Evolutionary conservation across 1,140 invertebrate genomes (phyloP).

Genomic region (Halesus radiatus): DNA sequence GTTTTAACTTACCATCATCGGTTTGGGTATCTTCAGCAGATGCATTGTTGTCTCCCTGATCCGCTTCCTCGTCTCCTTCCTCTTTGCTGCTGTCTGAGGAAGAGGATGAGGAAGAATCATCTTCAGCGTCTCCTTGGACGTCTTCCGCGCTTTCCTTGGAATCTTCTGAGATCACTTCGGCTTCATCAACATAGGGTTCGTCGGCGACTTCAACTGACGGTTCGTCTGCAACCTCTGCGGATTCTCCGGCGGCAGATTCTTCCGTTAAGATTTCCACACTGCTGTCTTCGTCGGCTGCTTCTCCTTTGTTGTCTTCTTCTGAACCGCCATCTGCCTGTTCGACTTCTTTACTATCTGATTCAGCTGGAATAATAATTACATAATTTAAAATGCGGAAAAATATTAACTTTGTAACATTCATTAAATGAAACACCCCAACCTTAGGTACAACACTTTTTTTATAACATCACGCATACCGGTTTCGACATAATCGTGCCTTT

Average conservation of each 20-base stretch:
- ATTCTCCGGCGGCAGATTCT: conserved; percentile 55
- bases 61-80: conserved; percentile 53
- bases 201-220: conserved; percentile 68
- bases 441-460: too few relatives aligned
- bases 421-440: too few relatives aligned
- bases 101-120: conserved; percentile 45
- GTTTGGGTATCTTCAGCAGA: conserved; percentile 61
- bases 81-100: conserved; percentile 54
- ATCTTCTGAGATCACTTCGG: conserved; percentile 58
- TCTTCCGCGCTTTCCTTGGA: conserved; percentile 62
- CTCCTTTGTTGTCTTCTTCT: conserved; percentile 67
- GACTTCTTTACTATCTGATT: conserved; percentile 52
- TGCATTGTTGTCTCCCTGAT: conserved; percentile 57
- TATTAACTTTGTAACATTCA: too few relatives aligned
- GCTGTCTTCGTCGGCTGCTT: conserved; percentile 65
- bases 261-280: conserved; percentile 65
- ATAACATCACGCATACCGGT: too few relatives aligned
- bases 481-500: too few relatives aligned
- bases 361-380: background rate
- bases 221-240: conserved; percentile 59
- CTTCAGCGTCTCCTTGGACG: conserved; percentile 58
- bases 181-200: conserved; percentile 67
- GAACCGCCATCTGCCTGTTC: conserved; percentile 47
- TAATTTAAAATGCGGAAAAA: too few relatives aligned
- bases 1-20: conserved; percentile 58